Base-by-base conservation (phyloP, 2,797 vertebrate genomes). In the Neopelma chrysocephalum region DNA sequence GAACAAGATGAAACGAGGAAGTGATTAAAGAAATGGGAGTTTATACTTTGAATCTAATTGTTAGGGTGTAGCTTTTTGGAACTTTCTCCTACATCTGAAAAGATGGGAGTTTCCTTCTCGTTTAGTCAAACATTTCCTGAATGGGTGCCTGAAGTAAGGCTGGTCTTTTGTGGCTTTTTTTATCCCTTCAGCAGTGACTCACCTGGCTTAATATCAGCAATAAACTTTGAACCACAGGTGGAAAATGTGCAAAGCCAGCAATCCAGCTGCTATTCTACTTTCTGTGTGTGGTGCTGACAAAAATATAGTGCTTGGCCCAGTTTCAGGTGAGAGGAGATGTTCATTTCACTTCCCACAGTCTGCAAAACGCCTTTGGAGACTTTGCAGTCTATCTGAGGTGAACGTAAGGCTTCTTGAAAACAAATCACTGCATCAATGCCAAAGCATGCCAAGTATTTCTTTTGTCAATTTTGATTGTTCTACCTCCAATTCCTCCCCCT, bases 101-200 rank as follows among this genome's bases (percentile, higher is more conserved):
- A 87, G 82, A 65, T 70, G 83, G 81, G 86, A 88, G 64, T 96
- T 96, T 90, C 73, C 76, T 88, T 89, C 68, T 94, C 72, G 32
- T 82, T 94, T 93, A 88, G 79, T 84, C 64, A 95, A 82, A 78
- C 48, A 11, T 94, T 96, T 93, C 94, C 82, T 90, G 82, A 96
- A 76, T 48, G 68, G 36, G 38, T 95, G 82, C 78, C 73, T 92
- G 80, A 82, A 95, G 48, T 32, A 89, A 22, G 72, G 19, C 29
- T 75, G 50, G 47, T 80, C 57, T 56, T 87, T 45, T 45, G 31
- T 56, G 26, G 0, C 5, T 15, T 20, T 88, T 76, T 56, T 31
- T 19, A 40, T 22, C 48, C 68, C 60, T 82, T 80, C 31, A 68
- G 87, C 58, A 83, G 66, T 95, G 93, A 95, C 75, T 96, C 90